phyloP scores from a whole-genome alignment of 2,797 vertebrate species.

The Pygocentrus nattereri region DNA sequence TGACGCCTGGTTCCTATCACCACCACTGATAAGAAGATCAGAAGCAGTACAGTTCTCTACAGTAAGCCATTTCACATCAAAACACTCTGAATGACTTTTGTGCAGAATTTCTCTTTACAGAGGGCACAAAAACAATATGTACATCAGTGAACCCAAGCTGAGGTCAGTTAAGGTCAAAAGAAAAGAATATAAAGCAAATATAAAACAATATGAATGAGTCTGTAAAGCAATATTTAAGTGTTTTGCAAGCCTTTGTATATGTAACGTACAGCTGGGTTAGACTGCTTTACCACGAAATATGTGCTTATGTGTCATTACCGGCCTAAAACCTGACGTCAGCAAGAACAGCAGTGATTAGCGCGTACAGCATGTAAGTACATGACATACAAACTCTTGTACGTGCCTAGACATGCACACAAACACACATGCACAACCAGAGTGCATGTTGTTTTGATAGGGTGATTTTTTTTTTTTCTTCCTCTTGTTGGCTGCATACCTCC shows the following conservation, averaged over 20 bases:
- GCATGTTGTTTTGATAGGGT: slow-evolving; percentile 35
- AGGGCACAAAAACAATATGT: too few relatives aligned
- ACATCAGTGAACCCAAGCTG: too few relatives aligned
- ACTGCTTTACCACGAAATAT: not conserved
- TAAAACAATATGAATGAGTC: too few relatives aligned
- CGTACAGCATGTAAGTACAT: not conserved
- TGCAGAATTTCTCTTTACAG: too few relatives aligned
- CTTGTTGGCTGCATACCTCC: slow-evolving; percentile 81
- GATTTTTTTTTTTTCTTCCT: slow-evolving; percentile 48
- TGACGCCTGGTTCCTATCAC: too few relatives aligned
- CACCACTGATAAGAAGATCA: too few relatives aligned
- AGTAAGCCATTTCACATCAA: too few relatives aligned
- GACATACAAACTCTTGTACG: slow-evolving; percentile 34
- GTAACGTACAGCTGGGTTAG: not conserved
- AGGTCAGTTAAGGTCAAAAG: too few relatives aligned
- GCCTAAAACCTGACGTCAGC: slow-evolving; percentile 1
- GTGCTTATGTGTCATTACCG: slow-evolving; percentile 8
- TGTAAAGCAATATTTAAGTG: too few relatives aligned
- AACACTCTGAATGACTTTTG: too few relatives aligned
- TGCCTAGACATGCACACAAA: not conserved
- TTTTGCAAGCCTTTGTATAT: not conserved
- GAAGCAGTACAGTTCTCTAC: too few relatives aligned
- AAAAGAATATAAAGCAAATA: too few relatives aligned
- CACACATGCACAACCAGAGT: not conserved
- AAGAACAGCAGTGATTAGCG: not conserved